Conservation (phyloP, 2,113 vertebrate genomes). For the Choloepus hoffmanni region DNA sequence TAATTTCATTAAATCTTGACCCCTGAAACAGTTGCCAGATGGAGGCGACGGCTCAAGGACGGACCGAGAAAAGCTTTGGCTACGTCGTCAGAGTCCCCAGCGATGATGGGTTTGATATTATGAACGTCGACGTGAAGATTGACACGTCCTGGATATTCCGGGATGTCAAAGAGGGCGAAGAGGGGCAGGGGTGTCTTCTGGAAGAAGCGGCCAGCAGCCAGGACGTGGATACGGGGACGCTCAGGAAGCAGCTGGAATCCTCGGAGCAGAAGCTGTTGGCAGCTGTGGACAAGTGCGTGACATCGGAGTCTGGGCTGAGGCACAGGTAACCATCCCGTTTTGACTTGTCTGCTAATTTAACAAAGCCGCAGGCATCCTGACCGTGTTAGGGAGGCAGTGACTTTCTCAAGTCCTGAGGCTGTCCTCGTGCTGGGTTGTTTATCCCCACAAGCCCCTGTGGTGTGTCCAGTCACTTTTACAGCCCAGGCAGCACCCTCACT, state of each 20-base stretch:
- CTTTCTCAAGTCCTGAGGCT: neutral
- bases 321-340: slow-evolving; percentile 85
- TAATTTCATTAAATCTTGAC: neutral
- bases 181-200: neutral
- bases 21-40: neutral
- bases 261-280: slow-evolving; percentile 72
- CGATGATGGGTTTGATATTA: slow-evolving; percentile 54
- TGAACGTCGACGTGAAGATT: slow-evolving; percentile 82
- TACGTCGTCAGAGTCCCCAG: slow-evolving; percentile 74
- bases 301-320: slow-evolving; percentile 80
- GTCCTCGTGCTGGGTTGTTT: neutral
- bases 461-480: rapidly evolving
- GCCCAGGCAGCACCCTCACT: neutral
- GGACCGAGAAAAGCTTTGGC: slow-evolving; percentile 71
- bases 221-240: slow-evolving; percentile 62
- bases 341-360: neutral
- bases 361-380: rapidly evolving
- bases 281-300: slow-evolving; percentile 63
- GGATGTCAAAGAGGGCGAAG: slow-evolving; percentile 66
- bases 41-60: slow-evolving; percentile 69
- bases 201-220: slow-evolving; percentile 4
- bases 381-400: neutral
- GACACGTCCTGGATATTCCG: slow-evolving; percentile 82
- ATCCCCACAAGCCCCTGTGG: neutral
- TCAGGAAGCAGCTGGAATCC: slow-evolving; percentile 81